A percentile compares a stretch with the other conserved stretches of the same genome.
Conservation (phyloP, 2,888 invertebrate genomes). For the Lagria hirta region DNA sequence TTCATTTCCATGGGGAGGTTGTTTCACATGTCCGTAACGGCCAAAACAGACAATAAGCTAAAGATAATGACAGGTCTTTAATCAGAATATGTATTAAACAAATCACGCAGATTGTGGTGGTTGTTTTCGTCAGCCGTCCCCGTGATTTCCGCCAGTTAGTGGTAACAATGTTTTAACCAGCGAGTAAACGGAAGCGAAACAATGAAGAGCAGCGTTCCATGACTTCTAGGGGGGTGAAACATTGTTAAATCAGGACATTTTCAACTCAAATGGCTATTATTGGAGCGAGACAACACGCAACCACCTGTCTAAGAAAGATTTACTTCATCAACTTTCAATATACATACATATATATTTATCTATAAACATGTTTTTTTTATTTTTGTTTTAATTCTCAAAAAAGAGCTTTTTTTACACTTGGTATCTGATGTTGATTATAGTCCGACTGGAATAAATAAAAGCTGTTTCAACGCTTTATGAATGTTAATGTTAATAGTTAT, state of each 20-base stretch:
- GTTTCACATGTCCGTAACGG: slow-evolving; percentile 29
- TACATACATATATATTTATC: no score
- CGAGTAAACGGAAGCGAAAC: slow-evolving; percentile 46
- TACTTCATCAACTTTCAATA: no score
- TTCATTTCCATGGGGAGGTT: slow-evolving; percentile 6
- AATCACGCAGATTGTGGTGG: slow-evolving; percentile 40
- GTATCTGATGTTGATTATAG: no score
- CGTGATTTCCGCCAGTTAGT: slow-evolving; percentile 44
- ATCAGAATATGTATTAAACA: slow-evolving; percentile 32
- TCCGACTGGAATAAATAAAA: no score
- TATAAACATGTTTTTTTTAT: no score
- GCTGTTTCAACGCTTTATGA: no score
- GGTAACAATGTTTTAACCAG: slow-evolving; percentile 38
- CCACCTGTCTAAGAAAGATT: slow-evolving; percentile 26
- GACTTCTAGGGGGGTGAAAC: slow-evolving; percentile 43
- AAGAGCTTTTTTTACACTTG: no score
- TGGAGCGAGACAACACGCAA: slow-evolving; percentile 28
- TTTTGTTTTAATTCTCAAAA: no score
- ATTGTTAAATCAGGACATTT: slow-evolving; percentile 41
- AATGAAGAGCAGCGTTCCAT: slow-evolving; percentile 46
- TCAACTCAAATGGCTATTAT: slow-evolving; percentile 33
- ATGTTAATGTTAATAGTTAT: no score
- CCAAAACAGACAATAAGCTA: slow-evolving; percentile 29
- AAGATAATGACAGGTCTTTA: slow-evolving; percentile 36
- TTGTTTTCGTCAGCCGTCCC: slow-evolving; percentile 39